Evolutionary conservation across 2,888 invertebrate genomes (phyloP), one percentile per base, ranked within the genome.

Genomic region (Phyllotreta cruciferae): DNA sequence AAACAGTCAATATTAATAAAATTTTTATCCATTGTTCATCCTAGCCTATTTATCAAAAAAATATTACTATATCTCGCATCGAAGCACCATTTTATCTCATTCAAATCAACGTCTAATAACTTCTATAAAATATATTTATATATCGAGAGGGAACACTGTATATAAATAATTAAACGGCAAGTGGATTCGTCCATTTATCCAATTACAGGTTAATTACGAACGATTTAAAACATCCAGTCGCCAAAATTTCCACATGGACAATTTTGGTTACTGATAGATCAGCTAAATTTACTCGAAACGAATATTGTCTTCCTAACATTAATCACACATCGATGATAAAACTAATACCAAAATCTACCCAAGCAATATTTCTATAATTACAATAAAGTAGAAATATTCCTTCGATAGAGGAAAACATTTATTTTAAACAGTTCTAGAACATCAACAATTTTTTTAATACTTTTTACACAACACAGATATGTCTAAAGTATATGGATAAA

Each of bases 391-490:
- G 37, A 10, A 44, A 42, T 52, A 57, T 63, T 45, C 47, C 47
- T 63, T 41, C 53, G 54, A 63, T 41, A 41, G 63, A 57, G 11
- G 54, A 24, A 35, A 35, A 63, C 63, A 63, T 39, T 47, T 58
- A 63, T 57, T 47, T 39, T 45, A 45, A 56, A 72, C 71, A 71
- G 70, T 72, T 24, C 72, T 73, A 71, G 65, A 67, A 71, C 69
- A 72, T 71, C 69, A 70, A 72, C 73, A 71, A 69, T 66, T 65
- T 65, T 61, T 67, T 52, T 37, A 65, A 63, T 56, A 69, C 60
- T 68, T 60, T 70, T 61, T 68, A 66, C 57, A 68, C 67, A 68
- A 72, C 61, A 61, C 67, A 66, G 73, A 73, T 73, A 73, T 72
- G 73, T 72, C 71, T 73, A 67, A 70, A 64, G 64, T 71, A 61